These are phyloP conservation scores for Argopecten irradians DNA, from an alignment of 1,140 invertebrate genomes.

Conservation along the genomic window DNA sequence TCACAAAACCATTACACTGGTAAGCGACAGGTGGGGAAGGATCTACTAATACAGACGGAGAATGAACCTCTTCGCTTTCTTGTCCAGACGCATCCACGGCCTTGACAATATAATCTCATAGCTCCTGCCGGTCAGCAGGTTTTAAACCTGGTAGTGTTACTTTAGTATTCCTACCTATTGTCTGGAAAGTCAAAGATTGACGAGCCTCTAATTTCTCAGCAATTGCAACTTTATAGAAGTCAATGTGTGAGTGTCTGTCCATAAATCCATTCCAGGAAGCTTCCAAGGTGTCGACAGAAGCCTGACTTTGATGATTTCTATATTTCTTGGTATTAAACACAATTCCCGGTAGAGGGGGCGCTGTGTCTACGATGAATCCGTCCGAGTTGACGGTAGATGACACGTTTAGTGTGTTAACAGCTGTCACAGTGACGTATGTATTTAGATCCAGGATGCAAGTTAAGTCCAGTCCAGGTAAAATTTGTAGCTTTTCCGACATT, in stretches of 20 bases:
- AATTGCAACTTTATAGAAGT: conserved; percentile 47
- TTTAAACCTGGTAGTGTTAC: conserved; percentile 10
- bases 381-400: conserved; percentile 20
- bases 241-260: conserved; percentile 51
- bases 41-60: conserved; percentile 51
- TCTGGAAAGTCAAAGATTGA: not conserved
- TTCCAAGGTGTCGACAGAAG: conserved; percentile 30
- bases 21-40: conserved; percentile 44
- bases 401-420: conserved; percentile 37
- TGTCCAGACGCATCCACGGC: conserved; percentile 56
- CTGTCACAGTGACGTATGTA: conserved; percentile 48
- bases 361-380: conserved; percentile 34
- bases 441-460: conserved; percentile 26
- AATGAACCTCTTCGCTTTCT: conserved; percentile 33
- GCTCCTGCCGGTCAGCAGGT: conserved; percentile 28
- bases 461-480: not conserved
- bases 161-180: conserved; percentile 35
- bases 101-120: conserved; percentile 48
- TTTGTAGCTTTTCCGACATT: not conserved
- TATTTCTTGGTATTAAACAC: conserved; percentile 25
- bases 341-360: conserved; percentile 2
- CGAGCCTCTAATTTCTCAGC: not conserved
- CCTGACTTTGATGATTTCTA: conserved; percentile 13
- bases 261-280: conserved; percentile 62
- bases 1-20: conserved; percentile 35